Evolutionary conservation across 2,888 invertebrate species (phyloP), one percentile per base, ranked within the genome.

Genomic region (Ormyrus thymus): DNA sequence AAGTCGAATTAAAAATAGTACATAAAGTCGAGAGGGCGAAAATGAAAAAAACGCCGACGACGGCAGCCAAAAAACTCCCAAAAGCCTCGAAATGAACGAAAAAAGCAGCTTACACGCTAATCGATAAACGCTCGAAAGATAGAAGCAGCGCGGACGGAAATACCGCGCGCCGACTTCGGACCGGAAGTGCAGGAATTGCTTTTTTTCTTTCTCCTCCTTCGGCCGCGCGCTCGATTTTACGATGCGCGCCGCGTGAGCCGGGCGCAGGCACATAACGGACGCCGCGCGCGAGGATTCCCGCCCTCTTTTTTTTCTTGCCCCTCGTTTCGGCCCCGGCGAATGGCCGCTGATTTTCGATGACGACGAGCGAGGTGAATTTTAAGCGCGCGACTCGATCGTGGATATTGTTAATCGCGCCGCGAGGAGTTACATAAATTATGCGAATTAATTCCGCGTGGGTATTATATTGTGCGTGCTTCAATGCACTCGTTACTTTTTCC

Each of bases 311-410:
- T 56, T 29, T 70, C 2, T 75, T 68, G 66, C 11, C 45, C 8
- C 11, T 48, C 46, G 43, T 43, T 73, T 45, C 48, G n/a, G 8
- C 43, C 43, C 51, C 61, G 50, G 58, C 29, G 56, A 64, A 64
- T 55, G 50, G 29, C 64, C 66, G n/a, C 29, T 77, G 55, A 72
- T 75, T 78, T 73, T 68, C 64, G 15, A 62, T 58, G 73, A 73
- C 58, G 58, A 69, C 58, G 58, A 69, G 61, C 62, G 64, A 56
- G 45, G 50, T 73, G 73, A 78, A 78, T 78, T 70, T 79, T 70
- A 74, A 79, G 46, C 66, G 48, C 29, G 13, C 62, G 48, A 7
- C 50, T 51, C 15, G n/a, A 1, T 13, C 5, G n/a, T 56, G 6
- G 2, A 29, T 71, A 59, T 59, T 77, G 51, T 73, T 64, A 62